Conservation (phyloP, 2,888 invertebrate genomes). For the Athalia circularis region DNA sequence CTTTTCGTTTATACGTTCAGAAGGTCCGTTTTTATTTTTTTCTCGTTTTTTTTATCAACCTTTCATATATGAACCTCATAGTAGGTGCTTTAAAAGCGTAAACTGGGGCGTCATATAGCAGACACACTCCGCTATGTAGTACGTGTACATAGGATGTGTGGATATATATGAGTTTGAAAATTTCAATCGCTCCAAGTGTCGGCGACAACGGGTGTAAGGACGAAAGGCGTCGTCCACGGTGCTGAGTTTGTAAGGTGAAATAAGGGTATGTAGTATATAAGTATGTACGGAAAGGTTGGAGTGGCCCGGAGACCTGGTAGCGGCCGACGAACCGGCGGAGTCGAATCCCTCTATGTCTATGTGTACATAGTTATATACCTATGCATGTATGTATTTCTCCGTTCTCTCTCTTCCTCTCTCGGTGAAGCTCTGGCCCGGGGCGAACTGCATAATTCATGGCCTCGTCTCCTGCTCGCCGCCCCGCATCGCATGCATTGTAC, state of each 20-base stretch:
- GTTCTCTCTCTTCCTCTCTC: conserved; percentile 47
- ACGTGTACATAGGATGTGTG: conserved; percentile 54
- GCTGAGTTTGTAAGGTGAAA: conserved; percentile 53
- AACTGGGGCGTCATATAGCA: conserved; percentile 30
- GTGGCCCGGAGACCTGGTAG: conserved; percentile 47
- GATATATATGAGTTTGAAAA: conserved; percentile 63
- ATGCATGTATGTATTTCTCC: not conserved
- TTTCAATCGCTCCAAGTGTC: conserved; percentile 64
- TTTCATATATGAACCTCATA: too few species aligned
- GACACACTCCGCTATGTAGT: too few species aligned
- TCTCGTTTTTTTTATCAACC: too few species aligned
- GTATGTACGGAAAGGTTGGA: conserved; percentile 48
- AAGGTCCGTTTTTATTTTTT: too few species aligned
- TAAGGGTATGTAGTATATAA: conserved; percentile 41
- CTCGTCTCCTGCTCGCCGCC: conserved; percentile 55
- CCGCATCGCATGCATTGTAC: conserved; percentile 62
- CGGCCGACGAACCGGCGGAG: conserved; percentile 51
- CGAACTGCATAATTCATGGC: conserved; percentile 73
- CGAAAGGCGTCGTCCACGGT: conserved; percentile 46
- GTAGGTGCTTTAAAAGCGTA: conserved; percentile 31
- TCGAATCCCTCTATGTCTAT: conserved; percentile 42
- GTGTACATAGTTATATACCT: not conserved
- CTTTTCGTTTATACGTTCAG: too few species aligned
- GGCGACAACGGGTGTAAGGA: conserved; percentile 49
- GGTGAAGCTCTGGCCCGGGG: conserved; percentile 66